Base-by-base conservation (phyloP, 2,797 vertebrate species). In the Enteromius unitaeniatus region DNA sequence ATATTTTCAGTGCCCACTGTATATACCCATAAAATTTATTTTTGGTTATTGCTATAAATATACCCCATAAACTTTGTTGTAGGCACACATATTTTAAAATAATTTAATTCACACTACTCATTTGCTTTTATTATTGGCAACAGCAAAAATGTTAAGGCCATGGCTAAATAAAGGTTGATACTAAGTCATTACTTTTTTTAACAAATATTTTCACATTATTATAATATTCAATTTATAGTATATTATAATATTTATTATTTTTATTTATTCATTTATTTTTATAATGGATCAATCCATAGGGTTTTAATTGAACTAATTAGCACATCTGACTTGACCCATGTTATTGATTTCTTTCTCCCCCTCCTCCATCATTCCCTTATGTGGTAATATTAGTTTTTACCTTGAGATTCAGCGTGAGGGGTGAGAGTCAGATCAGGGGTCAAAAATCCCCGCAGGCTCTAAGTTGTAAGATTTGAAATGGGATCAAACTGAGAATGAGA, bases 401-500 rank as follows among this genome's bases (percentile, higher is more conserved):
- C 42, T 49, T 78, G 60, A 11, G 42, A 78, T 65, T 14, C 26
- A 47, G 9, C 0, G 0, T 14, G 26, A 51, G 42, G 15, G 62
- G 55, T 73, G 68, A n/a, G 68, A 15, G 55, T 74, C 28, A 28
- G 21, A 60, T 53, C 21, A 55, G 31, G 15, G 40, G 47, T 67
- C 28, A 21, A 45, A 62, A 45, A 70, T 31, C 70, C 28, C 31
- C 13, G 13, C 53, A 76, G 58, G 72, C 23, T 77, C 7, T 31
- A 64, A 72, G 34, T 68, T 47, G 75, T 82, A 68, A 40, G 47
- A 49, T 60, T 78, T 78, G 40, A 67, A 62, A 42, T 67, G 78
- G 82, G 69, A 84, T 86, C 85, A 87, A 84, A 80, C 78, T 58
- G 28, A 79, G 69, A 53, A 81, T 67, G 19, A 69, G 58, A 85